phyloP scores from a whole-genome alignment of 2,888 invertebrate species.

The Lissonota sp. region DNA sequence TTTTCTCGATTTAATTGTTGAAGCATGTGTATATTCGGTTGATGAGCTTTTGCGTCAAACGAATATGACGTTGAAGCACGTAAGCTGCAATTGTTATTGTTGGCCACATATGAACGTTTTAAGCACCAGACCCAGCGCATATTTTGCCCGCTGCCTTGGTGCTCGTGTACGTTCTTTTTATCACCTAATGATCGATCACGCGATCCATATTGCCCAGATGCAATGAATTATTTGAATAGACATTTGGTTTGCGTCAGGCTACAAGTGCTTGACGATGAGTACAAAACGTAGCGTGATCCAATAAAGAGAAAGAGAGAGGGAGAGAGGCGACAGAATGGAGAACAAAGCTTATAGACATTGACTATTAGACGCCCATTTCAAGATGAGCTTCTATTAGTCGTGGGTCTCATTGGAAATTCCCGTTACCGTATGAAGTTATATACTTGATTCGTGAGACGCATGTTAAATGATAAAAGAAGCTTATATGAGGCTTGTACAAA shows the following conservation, averaged over 20 bases:
- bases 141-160: constrained; percentile 28
- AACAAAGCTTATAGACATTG: constrained; percentile 11
- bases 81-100: constrained; percentile 51
- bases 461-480: constrained; percentile 4
- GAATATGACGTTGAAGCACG: constrained; percentile 21
- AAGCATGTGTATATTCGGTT: constrained; percentile 5
- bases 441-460: constrained; percentile 2
- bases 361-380: constrained; percentile 2
- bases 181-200: constrained; percentile 16
- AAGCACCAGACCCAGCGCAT: constrained; percentile 11
- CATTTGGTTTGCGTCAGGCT: background rate
- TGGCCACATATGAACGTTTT: constrained; percentile 42
- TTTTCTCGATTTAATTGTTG: constrained; percentile 1
- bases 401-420: constrained; percentile 41
- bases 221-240: background rate
- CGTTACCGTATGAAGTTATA: constrained; percentile 20
- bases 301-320: background rate
- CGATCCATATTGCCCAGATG: constrained; percentile 17
- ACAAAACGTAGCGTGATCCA: background rate
- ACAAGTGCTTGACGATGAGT: background rate
- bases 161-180: constrained; percentile 27
- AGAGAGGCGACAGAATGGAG: background rate
- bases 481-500: background rate
- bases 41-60: constrained; percentile 33
- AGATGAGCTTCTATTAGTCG: constrained; percentile 26